phyloP scores from a whole-genome alignment of 1,140 invertebrate genomes.

The Drosophila pruinosa region DNA sequence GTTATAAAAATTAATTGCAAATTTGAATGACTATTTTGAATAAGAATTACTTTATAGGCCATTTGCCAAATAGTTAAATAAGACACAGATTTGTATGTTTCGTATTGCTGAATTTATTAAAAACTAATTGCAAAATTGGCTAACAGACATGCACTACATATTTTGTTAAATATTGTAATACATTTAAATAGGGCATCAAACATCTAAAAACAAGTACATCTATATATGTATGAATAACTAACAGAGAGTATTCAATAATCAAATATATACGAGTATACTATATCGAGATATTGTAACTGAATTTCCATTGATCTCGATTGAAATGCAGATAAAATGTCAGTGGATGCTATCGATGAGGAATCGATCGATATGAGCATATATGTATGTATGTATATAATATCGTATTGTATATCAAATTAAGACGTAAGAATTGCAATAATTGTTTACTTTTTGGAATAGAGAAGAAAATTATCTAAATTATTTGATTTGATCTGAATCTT shows the following conservation, averaged over 20 bases:
- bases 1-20: no score
- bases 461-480: conserved; percentile 11
- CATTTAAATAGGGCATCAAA: conserved; percentile 10
- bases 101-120: conserved; percentile 24
- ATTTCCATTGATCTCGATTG: conserved; percentile 13
- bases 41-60: no score
- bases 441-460: conserved; percentile 4
- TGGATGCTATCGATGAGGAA: not conserved
- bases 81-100: not conserved
- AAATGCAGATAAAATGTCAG: conserved; percentile 23
- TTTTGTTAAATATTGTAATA: not conserved
- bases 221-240: not conserved
- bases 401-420: not conserved
- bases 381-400: no score
- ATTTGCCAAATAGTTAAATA: no score
- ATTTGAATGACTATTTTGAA: no score
- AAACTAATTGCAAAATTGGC: conserved; percentile 25
- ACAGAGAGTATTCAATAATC: conserved; percentile 4
- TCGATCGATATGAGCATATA: not conserved
- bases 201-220: not conserved
- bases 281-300: not conserved
- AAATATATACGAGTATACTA: not conserved
- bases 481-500: conserved; percentile 29
- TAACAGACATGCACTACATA: conserved; percentile 28
- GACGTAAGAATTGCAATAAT: conserved; percentile 1